Percentiles rank a stretch among this genome's conserved stretches.
phyloP scores from a whole-genome alignment of 2,113 vertebrate species.

The Cheirogaleus medius region DNA sequence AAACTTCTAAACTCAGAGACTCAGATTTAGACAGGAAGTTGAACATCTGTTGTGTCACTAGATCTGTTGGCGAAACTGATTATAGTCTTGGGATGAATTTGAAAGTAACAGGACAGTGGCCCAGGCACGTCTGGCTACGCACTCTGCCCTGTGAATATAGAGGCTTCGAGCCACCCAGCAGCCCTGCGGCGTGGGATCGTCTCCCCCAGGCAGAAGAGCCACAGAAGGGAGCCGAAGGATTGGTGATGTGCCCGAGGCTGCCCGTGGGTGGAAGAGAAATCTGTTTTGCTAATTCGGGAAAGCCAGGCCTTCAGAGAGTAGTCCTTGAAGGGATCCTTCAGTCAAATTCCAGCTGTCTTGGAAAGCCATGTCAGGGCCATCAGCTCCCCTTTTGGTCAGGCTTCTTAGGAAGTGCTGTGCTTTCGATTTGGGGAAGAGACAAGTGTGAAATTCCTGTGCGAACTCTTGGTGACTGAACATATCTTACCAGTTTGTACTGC shows the following conservation, averaged over 20 bases:
- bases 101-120: background rate
- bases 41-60: background rate
- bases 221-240: too few species aligned
- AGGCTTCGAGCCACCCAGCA: background rate
- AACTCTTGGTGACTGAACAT: background rate
- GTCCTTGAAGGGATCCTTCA: background rate
- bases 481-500: background rate
- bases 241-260: background rate
- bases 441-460: background rate
- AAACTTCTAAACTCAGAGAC: background rate
- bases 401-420: background rate
- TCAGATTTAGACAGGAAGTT: background rate
- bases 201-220: background rate
- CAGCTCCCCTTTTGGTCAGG: background rate
- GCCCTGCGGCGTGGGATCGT: accelerated
- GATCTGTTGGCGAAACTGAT: background rate
- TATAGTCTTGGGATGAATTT: background rate
- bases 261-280: background rate
- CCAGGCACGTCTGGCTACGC: background rate
- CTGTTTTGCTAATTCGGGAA: background rate
- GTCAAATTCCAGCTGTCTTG: background rate
- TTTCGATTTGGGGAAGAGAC: background rate
- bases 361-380: background rate
- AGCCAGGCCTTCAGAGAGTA: background rate
- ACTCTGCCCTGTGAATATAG: background rate